A percentile compares a stretch with the other conserved stretches of the same genome.
phyloP scores from a whole-genome alignment of 2,113 vertebrate genomes.

The Lates calcarifer region DNA sequence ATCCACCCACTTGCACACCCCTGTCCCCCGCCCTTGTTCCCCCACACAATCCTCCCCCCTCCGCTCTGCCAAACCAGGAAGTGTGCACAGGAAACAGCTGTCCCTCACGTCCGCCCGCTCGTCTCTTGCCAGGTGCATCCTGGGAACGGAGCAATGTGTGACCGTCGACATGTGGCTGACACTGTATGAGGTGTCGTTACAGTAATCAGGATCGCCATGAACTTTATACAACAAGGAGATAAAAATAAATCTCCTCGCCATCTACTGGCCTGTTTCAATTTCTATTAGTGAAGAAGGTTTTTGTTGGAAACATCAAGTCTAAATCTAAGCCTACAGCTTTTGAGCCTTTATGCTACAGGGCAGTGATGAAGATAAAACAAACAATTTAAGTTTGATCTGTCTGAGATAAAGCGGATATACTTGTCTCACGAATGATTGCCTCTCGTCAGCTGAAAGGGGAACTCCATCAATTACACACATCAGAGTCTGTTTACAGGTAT shows the following conservation, averaged over 20 bases:
- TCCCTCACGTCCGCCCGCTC: constrained; percentile 78
- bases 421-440: neutral
- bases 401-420: neutral
- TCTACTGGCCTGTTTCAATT: neutral
- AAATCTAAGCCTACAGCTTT: neutral
- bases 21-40: neutral
- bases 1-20: constrained; percentile 16
- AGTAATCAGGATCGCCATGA: constrained; percentile 59
- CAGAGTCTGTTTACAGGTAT: constrained; percentile 23
- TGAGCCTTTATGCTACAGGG: neutral
- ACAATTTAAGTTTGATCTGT: neutral
- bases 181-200: constrained; percentile 59
- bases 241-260: constrained; percentile 22
- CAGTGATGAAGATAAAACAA: neutral
- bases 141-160: constrained; percentile 81
- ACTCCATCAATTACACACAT: constrained; percentile 10
- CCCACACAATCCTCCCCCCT: neutral
- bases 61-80: constrained; percentile 77
- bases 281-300: neutral
- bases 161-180: constrained; percentile 61
- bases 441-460: neutral
- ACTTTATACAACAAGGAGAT: constrained; percentile 44
- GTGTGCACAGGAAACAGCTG: constrained; percentile 88
- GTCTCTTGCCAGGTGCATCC: constrained; percentile 88
- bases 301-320: neutral